Conservation (phyloP, 1,140 invertebrate species). For the Plectus sambesii region DNA sequence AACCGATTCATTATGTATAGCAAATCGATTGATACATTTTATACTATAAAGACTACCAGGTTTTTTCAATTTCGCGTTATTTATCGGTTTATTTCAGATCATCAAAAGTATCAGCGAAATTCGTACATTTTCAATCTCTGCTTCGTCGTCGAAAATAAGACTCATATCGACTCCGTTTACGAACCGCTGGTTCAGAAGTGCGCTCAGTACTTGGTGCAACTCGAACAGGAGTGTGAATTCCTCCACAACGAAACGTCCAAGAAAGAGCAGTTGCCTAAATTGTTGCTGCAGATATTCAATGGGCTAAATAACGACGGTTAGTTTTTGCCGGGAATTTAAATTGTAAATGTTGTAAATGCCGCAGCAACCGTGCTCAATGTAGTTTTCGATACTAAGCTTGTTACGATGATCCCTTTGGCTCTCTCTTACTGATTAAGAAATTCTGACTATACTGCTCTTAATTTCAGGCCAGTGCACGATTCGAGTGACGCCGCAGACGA, state of each 20-base stretch:
- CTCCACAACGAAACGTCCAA: constrained; percentile 21
- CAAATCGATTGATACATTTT: no score
- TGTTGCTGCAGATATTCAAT: constrained; percentile 33
- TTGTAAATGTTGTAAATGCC: no score
- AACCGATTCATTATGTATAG: no score
- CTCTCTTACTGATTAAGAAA: no score
- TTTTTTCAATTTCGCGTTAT: no score
- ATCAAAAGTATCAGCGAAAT: constrained; percentile 14
- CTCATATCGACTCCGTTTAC: constrained; percentile 29
- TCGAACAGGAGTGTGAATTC: constrained; percentile 35
- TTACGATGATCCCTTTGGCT: no score
- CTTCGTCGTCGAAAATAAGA: constrained; percentile 33
- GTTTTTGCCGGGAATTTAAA: neutral
- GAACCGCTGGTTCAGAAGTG: constrained; percentile 44
- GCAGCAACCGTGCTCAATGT: no score
- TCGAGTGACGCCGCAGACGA: constrained; percentile 30
- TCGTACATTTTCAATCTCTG: constrained; percentile 40
- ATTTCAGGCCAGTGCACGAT: constrained; percentile 38
- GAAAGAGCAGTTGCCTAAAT: constrained; percentile 19
- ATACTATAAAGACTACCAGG: no score
- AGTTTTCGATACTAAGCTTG: no score
- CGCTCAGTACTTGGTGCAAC: constrained; percentile 38
- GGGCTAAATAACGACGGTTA: constrained; percentile 32
- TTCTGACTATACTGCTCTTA: neutral
- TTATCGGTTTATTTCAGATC: no score